Evolutionary conservation across 2,888 invertebrate genomes (phyloP), one percentile per base, ranked within the genome.

Genomic region (Drosophila robusta): DNA sequence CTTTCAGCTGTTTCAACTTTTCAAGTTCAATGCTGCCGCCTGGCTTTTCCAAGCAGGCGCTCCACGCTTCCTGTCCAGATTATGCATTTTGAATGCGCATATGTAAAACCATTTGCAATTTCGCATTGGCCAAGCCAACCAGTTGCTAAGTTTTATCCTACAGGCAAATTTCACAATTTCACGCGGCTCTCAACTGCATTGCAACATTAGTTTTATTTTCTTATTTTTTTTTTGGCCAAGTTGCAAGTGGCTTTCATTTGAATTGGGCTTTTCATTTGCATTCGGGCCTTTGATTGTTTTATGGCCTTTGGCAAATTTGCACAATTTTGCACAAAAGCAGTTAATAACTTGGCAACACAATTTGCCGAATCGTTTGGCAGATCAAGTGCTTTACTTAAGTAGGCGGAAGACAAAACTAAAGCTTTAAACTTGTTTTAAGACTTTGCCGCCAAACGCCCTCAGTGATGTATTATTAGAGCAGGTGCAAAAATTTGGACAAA

Each of bases 201-300:
- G 78, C 78, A 78, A 73, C 60, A 75, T 54, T 70, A 26, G 14
- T 39, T 32, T n/a, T n/a, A n/a, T n/a, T n/a, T n/a, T n/a, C 34
- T n/a, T 42, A 5, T 22, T 24, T 34, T 14, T 24, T 7, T 11
- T 7, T 6, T 9, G 7, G 45, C 63, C 61, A 58, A 64, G 12
- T 32, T 42, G 6, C 39, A 60, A 57, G 56, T 64, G 70, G 79
- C 81, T 87, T 87, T 88, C 83, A 57, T 83, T 83, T 64, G 78
- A 88, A 88, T 80, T 80, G 72, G 75, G 65, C 78, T 72, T 79
- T 70, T 70, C 74, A 87, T 83, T 83, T 79, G 71, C 74, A 82
- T 85, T 82, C 42, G 41, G 39, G 68, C 64, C 65, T 69, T 70
- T 82, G 84, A 85, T 85, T 85, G 80, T 62, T 85, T 85, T 61